phyloP scores from a whole-genome alignment of 1,140 invertebrate genomes.

The Coenobita brevimanus region DNA sequence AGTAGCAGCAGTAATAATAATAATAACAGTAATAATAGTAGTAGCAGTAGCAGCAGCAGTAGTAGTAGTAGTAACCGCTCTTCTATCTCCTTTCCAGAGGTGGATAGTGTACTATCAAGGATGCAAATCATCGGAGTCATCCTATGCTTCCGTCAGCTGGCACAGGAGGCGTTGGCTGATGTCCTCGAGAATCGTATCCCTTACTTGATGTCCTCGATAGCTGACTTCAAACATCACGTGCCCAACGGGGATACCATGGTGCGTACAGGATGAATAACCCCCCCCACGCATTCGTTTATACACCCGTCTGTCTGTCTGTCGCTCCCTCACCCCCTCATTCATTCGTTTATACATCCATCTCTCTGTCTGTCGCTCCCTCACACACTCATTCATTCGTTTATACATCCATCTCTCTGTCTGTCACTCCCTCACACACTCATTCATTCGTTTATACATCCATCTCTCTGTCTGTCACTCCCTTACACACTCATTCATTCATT shows the following conservation, averaged over 20 bases:
- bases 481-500: too few relatives aligned
- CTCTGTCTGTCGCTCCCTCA: too few relatives aligned
- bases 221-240: slow-evolving; percentile 94
- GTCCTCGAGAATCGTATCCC: slow-evolving; percentile 96
- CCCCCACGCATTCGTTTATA: neutral
- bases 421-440: too few relatives aligned
- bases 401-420: too few relatives aligned
- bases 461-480: too few relatives aligned
- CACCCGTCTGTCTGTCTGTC: neutral
- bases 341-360: slow-evolving; percentile 2
- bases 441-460: too few relatives aligned
- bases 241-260: slow-evolving; percentile 93
- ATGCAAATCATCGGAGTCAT: slow-evolving; percentile 99
- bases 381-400: too few relatives aligned
- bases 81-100: slow-evolving; percentile 54
- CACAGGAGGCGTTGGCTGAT: slow-evolving; percentile 94
- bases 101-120: slow-evolving; percentile 70
- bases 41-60: too few relatives aligned
- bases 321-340: too few relatives aligned
- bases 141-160: slow-evolving; percentile 93
- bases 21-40: too few relatives aligned
- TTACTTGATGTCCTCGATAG: slow-evolving; percentile 95
- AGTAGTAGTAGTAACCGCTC: too few relatives aligned
- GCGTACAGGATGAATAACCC: slow-evolving; percentile 74
- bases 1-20: too few relatives aligned